Conservation (phyloP, 2,113 vertebrate genomes). For the Sinocyclocheilus anshuiensis region DNA sequence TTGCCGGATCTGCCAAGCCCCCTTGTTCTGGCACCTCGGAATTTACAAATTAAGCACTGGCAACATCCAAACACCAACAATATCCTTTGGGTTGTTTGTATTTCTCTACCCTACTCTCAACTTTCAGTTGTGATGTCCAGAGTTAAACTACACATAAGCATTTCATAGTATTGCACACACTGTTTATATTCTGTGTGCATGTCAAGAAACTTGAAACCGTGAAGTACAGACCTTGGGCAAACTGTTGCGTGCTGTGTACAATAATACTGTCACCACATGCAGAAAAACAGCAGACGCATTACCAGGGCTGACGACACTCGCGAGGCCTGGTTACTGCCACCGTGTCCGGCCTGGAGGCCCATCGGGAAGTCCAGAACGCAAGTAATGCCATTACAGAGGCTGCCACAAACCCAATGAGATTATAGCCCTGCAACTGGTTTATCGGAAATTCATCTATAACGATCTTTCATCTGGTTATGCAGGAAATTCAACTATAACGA, state of each 20-base stretch:
- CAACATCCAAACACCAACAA: background rate
- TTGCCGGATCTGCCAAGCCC: too few species aligned
- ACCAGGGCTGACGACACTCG: conserved; percentile 43
- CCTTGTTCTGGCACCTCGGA: too few species aligned
- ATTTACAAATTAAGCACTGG: too few species aligned
- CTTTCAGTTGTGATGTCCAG: background rate
- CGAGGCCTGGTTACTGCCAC: conserved; percentile 55
- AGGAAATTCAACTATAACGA: conserved; percentile 49
- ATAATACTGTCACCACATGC: conserved; percentile 32
- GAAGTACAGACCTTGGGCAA: background rate
- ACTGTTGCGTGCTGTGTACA: background rate
- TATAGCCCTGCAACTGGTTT: conserved; percentile 38
- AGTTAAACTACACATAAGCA: background rate
- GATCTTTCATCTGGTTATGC: too few species aligned
- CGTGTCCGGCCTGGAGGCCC: conserved; percentile 46
- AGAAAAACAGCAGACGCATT: conserved; percentile 47
- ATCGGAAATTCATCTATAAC: conserved; percentile 49
- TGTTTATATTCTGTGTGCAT: background rate
- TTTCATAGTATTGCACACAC: conserved; percentile 8
- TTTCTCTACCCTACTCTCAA: background rate
- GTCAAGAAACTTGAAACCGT: conserved; percentile 15
- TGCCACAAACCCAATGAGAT: conserved; percentile 55
- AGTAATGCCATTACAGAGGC: conserved; percentile 58
- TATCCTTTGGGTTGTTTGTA: background rate
- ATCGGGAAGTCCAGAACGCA: conserved; percentile 35